Conservation (phyloP, 2,888 invertebrate species). For the Pseudoips prasinana region DNA sequence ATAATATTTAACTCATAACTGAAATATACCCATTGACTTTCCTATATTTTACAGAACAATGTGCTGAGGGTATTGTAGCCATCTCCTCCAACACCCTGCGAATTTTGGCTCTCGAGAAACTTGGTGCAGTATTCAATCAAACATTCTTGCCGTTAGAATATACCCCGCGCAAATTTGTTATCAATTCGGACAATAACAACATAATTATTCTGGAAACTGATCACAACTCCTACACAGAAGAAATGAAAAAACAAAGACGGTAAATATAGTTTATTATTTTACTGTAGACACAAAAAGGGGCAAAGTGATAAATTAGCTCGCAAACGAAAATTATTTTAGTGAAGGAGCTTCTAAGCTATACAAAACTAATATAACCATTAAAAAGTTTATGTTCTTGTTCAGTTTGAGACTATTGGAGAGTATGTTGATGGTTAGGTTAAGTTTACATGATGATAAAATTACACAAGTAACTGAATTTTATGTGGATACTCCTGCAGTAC, state of each 20-base stretch:
- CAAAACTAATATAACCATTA: no score
- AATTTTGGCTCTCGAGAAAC: conserved; percentile 98
- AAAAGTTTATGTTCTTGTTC: no score
- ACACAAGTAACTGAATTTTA: conserved; percentile 57
- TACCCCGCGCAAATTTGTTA: conserved; percentile 96
- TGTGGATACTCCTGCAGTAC: conserved; percentile 77
- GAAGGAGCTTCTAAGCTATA: no score
- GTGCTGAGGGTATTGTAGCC: conserved; percentile 99
- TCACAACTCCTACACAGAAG: conserved; percentile 98
- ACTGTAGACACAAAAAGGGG: no score
- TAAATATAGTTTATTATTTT: conserved; percentile 27
- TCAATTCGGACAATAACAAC: conserved; percentile 95
- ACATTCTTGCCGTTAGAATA: conserved; percentile 95
- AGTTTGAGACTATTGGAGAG: no score
- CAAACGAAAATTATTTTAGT: no score
- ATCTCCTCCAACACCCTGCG: conserved; percentile 98
- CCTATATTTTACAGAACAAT: conserved; percentile 87
- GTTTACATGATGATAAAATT: conserved; percentile 60
- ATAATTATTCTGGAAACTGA: conserved; percentile 97
- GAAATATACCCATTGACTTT: no score
- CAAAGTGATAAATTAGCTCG: no score
- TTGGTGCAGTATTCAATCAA: conserved; percentile 99
- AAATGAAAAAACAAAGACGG: conserved; percentile 94
- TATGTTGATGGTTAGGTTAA: no score
- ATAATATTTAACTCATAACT: no score